Conservation (phyloP, 2,113 vertebrate species). For the Eulemur macaco region DNA sequence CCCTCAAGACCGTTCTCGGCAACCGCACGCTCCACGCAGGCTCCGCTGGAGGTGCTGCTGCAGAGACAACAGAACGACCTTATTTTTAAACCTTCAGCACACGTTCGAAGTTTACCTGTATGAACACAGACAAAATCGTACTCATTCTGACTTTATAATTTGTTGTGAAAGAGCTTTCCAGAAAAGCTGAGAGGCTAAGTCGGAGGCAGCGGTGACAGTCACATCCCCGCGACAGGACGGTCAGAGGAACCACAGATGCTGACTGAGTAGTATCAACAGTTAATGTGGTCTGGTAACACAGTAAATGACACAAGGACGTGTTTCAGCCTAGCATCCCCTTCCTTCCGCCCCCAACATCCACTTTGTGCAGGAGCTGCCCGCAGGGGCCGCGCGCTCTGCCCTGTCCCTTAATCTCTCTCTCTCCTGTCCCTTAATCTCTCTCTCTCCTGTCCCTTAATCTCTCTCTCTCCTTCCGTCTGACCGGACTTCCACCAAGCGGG, state of each 20-base stretch:
- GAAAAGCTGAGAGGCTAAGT: not conserved
- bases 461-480: not conserved
- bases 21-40: not conserved
- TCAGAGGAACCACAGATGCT: rapidly evolving
- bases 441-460: too few relatives aligned
- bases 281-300: rapidly evolving
- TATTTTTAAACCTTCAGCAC: not conserved
- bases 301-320: not conserved
- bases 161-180: not conserved
- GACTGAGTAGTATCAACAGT: rapidly evolving
- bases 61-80: not conserved
- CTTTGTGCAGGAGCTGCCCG: not conserved
- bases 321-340: not conserved
- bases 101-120: not conserved
- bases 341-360: rapidly evolving
- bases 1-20: not conserved
- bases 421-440: too few relatives aligned
- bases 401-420: too few relatives aligned
- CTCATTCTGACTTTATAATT: not conserved
- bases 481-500: not conserved
- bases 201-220: not conserved
- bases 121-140: not conserved
- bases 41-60: too few relatives aligned
- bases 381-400: too few relatives aligned
- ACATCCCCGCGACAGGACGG: rapidly evolving